A percentile compares a stretch with the other conserved stretches of the same genome.
Evolutionary conservation across 2,888 invertebrate genomes (phyloP).

Genomic region (Harpalus rufipes): DNA sequence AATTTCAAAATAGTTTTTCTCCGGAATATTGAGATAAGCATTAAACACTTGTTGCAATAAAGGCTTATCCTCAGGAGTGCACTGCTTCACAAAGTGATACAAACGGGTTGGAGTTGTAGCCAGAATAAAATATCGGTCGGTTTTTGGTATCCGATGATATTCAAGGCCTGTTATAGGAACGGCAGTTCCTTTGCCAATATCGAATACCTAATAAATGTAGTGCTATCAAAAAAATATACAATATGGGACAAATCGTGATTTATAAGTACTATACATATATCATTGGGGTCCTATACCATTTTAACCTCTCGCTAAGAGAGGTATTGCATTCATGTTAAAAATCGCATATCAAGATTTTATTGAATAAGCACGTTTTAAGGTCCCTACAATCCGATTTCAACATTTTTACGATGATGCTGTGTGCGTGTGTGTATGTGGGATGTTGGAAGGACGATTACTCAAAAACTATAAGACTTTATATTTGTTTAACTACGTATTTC

Average conservation of each 20-base stretch:
- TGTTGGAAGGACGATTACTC: too few relatives aligned
- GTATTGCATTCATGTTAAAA: too few relatives aligned
- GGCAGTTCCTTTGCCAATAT: slow-evolving; percentile 88
- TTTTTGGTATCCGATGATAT: slow-evolving; percentile 86
- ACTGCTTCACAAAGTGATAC: slow-evolving; percentile 92
- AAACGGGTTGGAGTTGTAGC: slow-evolving; percentile 90
- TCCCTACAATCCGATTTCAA: too few relatives aligned
- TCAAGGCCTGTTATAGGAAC: slow-evolving; percentile 93
- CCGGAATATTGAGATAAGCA: slow-evolving; percentile 85
- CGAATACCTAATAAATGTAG: slow-evolving; percentile 85
- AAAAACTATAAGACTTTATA: too few relatives aligned
- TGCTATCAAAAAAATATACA: not conserved
- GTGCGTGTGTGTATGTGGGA: too few relatives aligned
- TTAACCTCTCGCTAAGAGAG: too few relatives aligned
- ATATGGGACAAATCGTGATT: not conserved
- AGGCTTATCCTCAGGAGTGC: slow-evolving; percentile 88
- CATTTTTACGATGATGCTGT: too few relatives aligned
- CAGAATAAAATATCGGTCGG: slow-evolving; percentile 89
- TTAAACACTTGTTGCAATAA: slow-evolving; percentile 89
- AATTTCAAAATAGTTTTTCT: slow-evolving; percentile 85
- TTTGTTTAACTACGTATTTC: too few relatives aligned
- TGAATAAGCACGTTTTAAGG: too few relatives aligned
- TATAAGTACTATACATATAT: too few relatives aligned
- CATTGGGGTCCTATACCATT: too few relatives aligned
- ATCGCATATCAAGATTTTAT: too few relatives aligned